phyloP scores from a whole-genome alignment of 2,113 vertebrate species.

The Amphiprion percula region DNA sequence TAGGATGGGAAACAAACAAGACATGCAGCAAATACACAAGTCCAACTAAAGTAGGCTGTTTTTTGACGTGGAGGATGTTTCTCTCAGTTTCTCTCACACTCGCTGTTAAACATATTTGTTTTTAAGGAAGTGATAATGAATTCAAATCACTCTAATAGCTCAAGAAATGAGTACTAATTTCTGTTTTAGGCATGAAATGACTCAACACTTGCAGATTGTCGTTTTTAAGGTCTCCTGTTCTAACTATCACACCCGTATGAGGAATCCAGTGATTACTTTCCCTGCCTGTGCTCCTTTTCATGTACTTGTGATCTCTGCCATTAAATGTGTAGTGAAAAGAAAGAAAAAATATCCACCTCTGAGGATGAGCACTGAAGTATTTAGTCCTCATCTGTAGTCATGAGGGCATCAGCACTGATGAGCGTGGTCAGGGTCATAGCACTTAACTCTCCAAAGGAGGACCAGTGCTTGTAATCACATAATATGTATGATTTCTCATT shows the following conservation, averaged over 20 bases:
- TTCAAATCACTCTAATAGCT: conserved; percentile 16
- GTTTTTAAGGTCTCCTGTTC: conserved; percentile 9
- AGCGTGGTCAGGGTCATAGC: conserved; percentile 71
- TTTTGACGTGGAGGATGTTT: not conserved
- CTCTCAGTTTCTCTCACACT: not conserved
- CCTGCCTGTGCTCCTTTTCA: conserved; percentile 25
- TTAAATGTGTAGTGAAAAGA: conserved; percentile 40
- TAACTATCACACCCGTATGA: conserved; percentile 30
- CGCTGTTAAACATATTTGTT: not conserved
- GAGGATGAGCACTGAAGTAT: conserved; percentile 62
- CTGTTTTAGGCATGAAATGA: conserved; percentile 21
- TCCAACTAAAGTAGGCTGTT: not conserved
- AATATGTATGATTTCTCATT: conserved; percentile 76
- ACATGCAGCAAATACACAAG: not conserved
- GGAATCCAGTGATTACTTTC: conserved; percentile 27
- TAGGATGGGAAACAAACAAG: conserved; percentile 22
- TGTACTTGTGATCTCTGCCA: conserved; percentile 49
- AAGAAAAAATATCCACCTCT: conserved; percentile 30
- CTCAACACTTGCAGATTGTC: conserved; percentile 12
- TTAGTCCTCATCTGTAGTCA: conserved; percentile 74
- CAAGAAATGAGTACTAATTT: conserved; percentile 22
- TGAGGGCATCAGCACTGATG: conserved; percentile 71
- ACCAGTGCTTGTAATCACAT: conserved; percentile 78
- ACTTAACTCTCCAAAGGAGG: conserved; percentile 73
- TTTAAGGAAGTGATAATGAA: conserved; percentile 9